These are phyloP conservation scores for Haliaeetus leucogaster DNA, from an alignment of 2,113 vertebrate species.

Conservation along the genomic window DNA sequence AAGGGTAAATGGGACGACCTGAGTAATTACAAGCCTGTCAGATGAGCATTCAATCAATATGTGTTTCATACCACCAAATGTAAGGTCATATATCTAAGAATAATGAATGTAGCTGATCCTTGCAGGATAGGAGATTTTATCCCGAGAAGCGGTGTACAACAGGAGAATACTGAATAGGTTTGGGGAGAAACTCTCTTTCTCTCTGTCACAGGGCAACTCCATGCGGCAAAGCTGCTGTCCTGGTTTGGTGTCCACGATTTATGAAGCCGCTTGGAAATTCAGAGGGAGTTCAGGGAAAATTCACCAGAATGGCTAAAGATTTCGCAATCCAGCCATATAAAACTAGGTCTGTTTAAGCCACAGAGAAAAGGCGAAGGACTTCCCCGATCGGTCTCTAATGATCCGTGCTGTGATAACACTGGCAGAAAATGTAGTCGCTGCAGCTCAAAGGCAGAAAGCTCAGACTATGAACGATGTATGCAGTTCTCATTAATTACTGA, in stretches of 20 bases:
- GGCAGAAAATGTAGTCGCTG: not conserved
- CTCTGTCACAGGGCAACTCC: rapidly evolving
- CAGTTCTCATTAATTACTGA: not conserved
- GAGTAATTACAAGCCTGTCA: slow-evolving; percentile 28
- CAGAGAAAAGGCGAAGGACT: not conserved
- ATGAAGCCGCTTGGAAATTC: not conserved
- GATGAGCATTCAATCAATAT: slow-evolving; percentile 21
- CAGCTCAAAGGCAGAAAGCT: not conserved
- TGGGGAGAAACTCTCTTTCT: not conserved
- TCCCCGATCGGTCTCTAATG: not conserved
- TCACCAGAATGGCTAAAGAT: not conserved
- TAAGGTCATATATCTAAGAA: not conserved
- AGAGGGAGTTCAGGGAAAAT: not conserved
- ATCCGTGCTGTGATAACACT: not conserved
- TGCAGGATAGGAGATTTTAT: not conserved
- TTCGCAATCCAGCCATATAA: not conserved
- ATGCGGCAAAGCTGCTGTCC: not conserved
- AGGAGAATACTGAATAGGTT: not conserved
- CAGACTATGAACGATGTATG: rapidly evolving
- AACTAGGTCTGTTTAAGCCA: not conserved
- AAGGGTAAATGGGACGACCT: slow-evolving; percentile 33
- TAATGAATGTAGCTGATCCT: not conserved
- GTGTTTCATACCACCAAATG: not conserved
- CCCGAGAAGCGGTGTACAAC: rapidly evolving
- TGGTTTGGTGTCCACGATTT: not conserved